Conservation (phyloP, 2,797 vertebrate species). For the Bradypus variegatus region DNA sequence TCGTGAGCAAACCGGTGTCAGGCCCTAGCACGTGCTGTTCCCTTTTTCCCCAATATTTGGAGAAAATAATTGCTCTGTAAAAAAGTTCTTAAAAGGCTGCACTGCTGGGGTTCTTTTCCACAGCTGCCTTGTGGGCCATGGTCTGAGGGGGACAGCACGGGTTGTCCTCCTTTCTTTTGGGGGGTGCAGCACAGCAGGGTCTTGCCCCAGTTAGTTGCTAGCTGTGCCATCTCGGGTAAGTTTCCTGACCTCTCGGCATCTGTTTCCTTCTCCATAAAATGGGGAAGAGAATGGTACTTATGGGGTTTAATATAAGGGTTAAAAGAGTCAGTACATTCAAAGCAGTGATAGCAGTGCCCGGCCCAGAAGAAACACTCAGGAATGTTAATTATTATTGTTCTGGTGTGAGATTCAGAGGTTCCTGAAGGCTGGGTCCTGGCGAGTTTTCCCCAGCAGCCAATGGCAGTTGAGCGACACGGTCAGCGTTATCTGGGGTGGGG, state of each 20-base stretch:
- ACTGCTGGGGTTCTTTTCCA: neutral
- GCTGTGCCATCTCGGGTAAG: neutral
- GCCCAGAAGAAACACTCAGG: too few species aligned
- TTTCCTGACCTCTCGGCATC: neutral
- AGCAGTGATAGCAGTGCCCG: neutral
- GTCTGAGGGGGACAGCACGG: neutral
- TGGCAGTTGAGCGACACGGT: neutral
- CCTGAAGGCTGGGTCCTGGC: neutral
- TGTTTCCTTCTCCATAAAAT: neutral
- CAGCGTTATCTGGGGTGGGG: neutral
- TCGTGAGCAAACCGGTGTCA: constrained; percentile 57
- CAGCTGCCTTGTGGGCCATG: neutral
- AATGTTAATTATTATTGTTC: neutral
- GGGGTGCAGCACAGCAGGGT: fast-evolving
- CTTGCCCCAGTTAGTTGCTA: neutral
- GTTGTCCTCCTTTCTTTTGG: neutral
- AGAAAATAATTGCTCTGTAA: constrained; percentile 43
- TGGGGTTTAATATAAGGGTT: neutral
- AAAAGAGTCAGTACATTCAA: neutral
- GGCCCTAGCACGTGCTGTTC: constrained; percentile 31
- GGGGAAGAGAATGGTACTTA: neutral
- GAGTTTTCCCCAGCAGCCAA: neutral
- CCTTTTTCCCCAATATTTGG: constrained; percentile 49
- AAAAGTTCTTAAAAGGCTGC: constrained; percentile 26
- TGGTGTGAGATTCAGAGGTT: neutral